Evolutionary conservation across 2,797 vertebrate genomes (phyloP).

Genomic region (Rhinogobio ventralis): DNA sequence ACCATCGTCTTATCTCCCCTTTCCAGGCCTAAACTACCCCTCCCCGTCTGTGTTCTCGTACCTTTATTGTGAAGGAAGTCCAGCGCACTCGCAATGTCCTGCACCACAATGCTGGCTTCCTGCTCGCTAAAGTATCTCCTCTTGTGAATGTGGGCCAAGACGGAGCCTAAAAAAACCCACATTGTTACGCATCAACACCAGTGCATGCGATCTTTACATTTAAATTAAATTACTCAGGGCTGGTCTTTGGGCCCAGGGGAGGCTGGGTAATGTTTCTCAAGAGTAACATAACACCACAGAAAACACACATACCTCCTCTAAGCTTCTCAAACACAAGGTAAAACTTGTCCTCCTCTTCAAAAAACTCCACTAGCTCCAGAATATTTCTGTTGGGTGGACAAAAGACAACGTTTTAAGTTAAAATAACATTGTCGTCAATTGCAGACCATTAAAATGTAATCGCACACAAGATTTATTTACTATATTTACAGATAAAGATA

Average conservation of each 20-base stretch:
- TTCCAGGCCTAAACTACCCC: background rate
- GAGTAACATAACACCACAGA: constrained; percentile 15
- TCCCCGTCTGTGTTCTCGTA: constrained; percentile 60
- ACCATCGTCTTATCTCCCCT: background rate
- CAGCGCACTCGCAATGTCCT: constrained; percentile 93
- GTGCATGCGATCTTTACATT: background rate
- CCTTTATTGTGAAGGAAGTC: constrained; percentile 99
- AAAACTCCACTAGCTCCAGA: constrained; percentile 96
- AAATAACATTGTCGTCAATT: background rate
- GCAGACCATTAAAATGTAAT: background rate
- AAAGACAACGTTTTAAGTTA: background rate
- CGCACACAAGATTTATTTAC: background rate
- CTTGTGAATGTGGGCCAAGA: constrained; percentile 94
- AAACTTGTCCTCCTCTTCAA: constrained; percentile 97
- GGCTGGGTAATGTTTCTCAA: constrained; percentile 24
- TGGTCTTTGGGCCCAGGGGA: constrained; percentile 14
- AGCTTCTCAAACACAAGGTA: constrained; percentile 99
- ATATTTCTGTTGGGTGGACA: constrained; percentile 84
- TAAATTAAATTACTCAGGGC: background rate
- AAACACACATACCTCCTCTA: constrained; percentile 83
- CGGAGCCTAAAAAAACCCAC: constrained; percentile 81
- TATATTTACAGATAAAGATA: background rate
- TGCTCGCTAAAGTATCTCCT: constrained; percentile 94
- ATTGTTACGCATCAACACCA: constrained; percentile 1
- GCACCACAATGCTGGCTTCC: constrained; percentile 94